phyloP scores from a whole-genome alignment of 2,113 vertebrate genomes.

The Dipodomys ordii region DNA sequence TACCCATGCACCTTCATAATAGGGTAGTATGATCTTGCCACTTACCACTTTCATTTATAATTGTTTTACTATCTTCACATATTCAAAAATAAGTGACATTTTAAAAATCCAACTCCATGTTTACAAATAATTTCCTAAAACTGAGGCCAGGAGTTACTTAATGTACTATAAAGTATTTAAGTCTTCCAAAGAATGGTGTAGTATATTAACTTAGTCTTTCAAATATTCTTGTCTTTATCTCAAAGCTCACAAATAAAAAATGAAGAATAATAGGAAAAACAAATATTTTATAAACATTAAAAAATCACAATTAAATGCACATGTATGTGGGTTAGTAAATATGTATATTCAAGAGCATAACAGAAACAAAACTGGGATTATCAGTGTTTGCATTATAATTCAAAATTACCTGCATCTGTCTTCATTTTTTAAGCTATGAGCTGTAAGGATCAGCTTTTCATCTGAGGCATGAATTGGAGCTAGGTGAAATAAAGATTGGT shows the following conservation, averaged over 20 bases:
- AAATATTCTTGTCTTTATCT: constrained; percentile 7
- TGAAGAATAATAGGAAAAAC: neutral
- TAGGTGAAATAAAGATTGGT: neutral
- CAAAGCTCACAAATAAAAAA: neutral
- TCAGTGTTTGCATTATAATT: neutral
- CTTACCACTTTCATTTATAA: neutral
- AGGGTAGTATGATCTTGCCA: neutral
- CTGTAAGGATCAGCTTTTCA: neutral
- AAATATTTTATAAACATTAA: neutral
- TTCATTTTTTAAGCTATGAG: neutral
- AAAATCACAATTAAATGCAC: neutral
- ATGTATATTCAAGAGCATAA: neutral
- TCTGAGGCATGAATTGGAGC: neutral
- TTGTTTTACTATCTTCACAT: neutral
- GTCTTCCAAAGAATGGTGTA: neutral
- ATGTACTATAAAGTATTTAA: neutral
- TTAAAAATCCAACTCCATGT: neutral
- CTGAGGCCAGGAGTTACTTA: neutral
- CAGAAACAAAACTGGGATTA: neutral
- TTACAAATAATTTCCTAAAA: neutral
- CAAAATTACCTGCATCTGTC: neutral
- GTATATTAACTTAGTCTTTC: neutral
- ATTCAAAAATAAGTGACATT: neutral
- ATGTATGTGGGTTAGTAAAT: neutral
- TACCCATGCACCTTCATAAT: neutral